Conservation (phyloP, 64 coral and sea anemone genomes). For the Hydrozoanthus tunicans region DNA sequence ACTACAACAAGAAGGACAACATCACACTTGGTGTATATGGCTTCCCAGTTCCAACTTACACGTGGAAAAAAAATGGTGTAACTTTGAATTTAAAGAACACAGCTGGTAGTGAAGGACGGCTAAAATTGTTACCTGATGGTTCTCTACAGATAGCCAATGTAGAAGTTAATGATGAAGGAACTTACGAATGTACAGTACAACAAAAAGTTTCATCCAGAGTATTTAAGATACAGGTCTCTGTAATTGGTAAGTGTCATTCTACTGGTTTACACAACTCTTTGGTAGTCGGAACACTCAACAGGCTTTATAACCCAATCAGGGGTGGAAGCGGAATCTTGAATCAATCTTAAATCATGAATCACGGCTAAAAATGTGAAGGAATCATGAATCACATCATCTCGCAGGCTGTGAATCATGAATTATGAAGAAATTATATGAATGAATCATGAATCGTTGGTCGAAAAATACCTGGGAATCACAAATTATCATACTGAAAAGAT, state of each 20-base stretch:
- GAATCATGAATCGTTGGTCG: too few relatives aligned
- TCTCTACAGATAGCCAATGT: slow-evolving; percentile 20
- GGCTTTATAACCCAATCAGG: too few relatives aligned
- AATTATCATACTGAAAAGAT: too few relatives aligned
- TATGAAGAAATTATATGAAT: too few relatives aligned
- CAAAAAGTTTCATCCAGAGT: not conserved
- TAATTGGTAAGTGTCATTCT: slow-evolving; percentile 15
- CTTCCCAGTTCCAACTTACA: not conserved
- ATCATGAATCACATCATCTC: too few relatives aligned
- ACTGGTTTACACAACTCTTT: too few relatives aligned
- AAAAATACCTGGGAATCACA: too few relatives aligned
- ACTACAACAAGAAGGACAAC: not conserved
- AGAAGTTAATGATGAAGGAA: slow-evolving; percentile 21
- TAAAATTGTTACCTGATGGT: not conserved
- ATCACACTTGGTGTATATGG: not conserved
- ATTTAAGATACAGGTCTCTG: slow-evolving; percentile 4
- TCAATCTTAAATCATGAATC: too few relatives aligned
- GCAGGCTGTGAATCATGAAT: too few relatives aligned
- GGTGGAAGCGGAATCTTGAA: too few relatives aligned
- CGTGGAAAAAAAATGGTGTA: slow-evolving; percentile 15
- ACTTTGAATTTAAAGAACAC: not conserved
- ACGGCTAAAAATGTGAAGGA: too few relatives aligned
- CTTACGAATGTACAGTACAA: not conserved
- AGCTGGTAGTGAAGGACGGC: not conserved
- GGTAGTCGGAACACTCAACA: too few relatives aligned